Conservation (phyloP, 1,140 invertebrate species). For the Hycleus cichorii region DNA sequence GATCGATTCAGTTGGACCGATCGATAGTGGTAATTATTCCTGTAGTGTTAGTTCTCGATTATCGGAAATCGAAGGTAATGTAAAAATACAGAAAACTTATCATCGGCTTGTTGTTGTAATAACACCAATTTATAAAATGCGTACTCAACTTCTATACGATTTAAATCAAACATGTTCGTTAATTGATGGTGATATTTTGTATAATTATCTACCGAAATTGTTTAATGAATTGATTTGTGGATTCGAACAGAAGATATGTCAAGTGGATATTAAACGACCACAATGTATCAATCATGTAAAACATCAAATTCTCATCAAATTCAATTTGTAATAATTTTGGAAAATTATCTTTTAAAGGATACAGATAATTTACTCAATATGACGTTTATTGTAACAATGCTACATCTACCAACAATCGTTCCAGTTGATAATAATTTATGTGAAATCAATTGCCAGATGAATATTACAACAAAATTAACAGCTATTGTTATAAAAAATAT, state of each 20-base stretch:
- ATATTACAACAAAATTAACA: conserved; percentile 28
- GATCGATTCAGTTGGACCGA: neutral
- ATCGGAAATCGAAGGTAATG: neutral
- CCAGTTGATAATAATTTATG: conserved; percentile 23
- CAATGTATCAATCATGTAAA: conserved; percentile 24
- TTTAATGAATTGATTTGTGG: conserved; percentile 24
- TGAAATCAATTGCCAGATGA: conserved; percentile 34
- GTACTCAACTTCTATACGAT: conserved; percentile 24
- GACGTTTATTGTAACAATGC: conserved; percentile 24
- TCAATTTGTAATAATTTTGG: neutral
- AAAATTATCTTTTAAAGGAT: conserved; percentile 11
- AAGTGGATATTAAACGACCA: conserved; percentile 24
- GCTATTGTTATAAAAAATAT: conserved; percentile 32
- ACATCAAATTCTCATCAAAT: neutral
- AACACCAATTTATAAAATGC: conserved; percentile 8
- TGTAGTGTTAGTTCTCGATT: conserved; percentile 5
- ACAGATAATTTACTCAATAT: conserved; percentile 24
- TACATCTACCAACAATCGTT: conserved; percentile 25
- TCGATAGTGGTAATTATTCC: conserved; percentile 7
- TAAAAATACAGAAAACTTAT: neutral
- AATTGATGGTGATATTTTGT: conserved; percentile 22
- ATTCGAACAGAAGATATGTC: conserved; percentile 19
- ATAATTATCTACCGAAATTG: conserved; percentile 26
- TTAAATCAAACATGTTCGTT: conserved; percentile 25
- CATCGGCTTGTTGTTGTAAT: conserved; percentile 4